Evolutionary conservation across 2,113 vertebrate species (phyloP).

Genomic region (Cephalophus harveyi): DNA sequence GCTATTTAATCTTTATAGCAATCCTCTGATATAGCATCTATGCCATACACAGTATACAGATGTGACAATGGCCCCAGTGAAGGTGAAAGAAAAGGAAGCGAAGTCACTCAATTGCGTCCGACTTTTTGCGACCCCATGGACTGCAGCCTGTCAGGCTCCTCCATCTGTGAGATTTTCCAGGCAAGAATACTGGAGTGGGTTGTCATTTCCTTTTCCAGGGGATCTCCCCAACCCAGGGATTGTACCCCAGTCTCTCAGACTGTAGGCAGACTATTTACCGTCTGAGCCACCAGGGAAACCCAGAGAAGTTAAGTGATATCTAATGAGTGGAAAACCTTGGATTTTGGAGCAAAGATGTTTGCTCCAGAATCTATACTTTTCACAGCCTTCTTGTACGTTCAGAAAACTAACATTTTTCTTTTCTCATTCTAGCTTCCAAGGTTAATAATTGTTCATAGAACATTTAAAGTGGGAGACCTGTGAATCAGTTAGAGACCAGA

Average conservation of each 20-base stretch:
- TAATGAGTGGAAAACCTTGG: not conserved
- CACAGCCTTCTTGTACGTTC: not conserved
- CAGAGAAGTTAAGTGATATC: not conserved
- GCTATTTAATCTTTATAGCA: not conserved
- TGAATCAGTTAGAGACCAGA: not conserved
- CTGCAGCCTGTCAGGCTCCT: not conserved
- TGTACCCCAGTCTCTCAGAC: not conserved
- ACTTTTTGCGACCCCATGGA: not conserved
- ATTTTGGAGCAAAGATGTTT: not conserved
- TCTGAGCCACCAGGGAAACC: not conserved
- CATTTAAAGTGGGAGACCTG: not conserved
- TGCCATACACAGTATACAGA: not conserved
- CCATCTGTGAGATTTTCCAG: not conserved
- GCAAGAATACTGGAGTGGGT: not conserved
- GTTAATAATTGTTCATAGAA: not conserved
- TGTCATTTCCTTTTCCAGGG: not conserved
- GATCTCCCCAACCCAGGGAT: not conserved
- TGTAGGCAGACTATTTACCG: not conserved
- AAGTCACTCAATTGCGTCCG: accelerated
- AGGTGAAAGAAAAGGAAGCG: not conserved
- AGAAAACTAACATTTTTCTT: not conserved
- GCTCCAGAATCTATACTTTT: not conserved
- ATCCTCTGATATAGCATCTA: not conserved
- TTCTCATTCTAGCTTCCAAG: not conserved
- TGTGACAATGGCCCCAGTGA: not conserved